A percentile compares a stretch with the other conserved stretches of the same genome.
Conservation (phyloP, 2,797 vertebrate species). For the Neoniphon sammara region DNA sequence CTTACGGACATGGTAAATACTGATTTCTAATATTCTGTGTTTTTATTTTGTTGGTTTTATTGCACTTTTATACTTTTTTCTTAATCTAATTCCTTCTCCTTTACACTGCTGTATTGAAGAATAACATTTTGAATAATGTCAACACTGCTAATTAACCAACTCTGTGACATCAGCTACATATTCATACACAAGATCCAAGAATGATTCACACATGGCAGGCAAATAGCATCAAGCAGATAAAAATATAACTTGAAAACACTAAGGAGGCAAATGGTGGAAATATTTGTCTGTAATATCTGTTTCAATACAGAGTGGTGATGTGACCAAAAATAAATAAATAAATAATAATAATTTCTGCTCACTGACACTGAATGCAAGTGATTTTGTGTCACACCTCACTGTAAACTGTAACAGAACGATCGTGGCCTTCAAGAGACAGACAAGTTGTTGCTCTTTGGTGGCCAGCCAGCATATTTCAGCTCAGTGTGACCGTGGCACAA, state of each 20-base stretch:
- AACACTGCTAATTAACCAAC: not conserved
- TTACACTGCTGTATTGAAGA: too few relatives aligned
- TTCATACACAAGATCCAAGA: too few relatives aligned
- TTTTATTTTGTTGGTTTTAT: too few relatives aligned
- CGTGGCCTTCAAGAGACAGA: slow-evolving; percentile 14
- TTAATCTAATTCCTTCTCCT: too few relatives aligned
- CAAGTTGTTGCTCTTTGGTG: slow-evolving; percentile 2
- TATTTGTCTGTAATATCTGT: not conserved
- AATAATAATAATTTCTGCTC: too few relatives aligned
- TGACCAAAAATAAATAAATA: not conserved
- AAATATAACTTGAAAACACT: not conserved
- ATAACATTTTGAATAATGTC: too few relatives aligned
- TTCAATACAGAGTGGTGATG: not conserved
- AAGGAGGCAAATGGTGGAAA: not conserved
- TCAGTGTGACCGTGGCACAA: not conserved
- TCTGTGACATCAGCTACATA: too few relatives aligned
- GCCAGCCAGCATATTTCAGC: slow-evolving; percentile 24
- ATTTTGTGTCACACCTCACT: slow-evolving; percentile 10
- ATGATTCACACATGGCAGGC: too few relatives aligned
- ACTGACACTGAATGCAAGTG: not conserved
- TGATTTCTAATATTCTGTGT: too few relatives aligned
- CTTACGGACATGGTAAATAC: too few relatives aligned
- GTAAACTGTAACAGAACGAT: slow-evolving; percentile 6
- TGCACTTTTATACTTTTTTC: too few relatives aligned
- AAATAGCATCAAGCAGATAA: too few relatives aligned